Conservation (phyloP, 2,888 invertebrate genomes). For the Patella depressa region DNA sequence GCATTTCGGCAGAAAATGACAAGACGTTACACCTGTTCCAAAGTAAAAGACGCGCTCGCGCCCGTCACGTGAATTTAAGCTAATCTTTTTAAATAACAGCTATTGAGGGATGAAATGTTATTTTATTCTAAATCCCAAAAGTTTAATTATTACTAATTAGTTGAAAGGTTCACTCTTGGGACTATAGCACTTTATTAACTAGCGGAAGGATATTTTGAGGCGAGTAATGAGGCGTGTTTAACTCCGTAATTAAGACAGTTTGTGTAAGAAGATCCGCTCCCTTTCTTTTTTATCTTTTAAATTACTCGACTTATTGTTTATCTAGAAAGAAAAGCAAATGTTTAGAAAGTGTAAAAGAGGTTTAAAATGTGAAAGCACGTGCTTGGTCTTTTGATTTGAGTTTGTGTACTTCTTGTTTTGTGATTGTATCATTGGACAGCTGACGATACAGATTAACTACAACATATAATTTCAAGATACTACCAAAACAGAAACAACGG, state of each 20-base stretch:
- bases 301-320: slow-evolving; percentile 2
- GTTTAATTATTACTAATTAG: slow-evolving; percentile 11
- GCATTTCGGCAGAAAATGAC: neutral
- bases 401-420: too few relatives aligned
- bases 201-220: slow-evolving; percentile 7
- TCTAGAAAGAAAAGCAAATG: neutral
- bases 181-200: neutral
- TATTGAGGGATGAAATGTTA: neutral
- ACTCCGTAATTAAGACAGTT: slow-evolving; percentile 5
- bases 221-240: slow-evolving; percentile 9
- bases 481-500: too few relatives aligned
- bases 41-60: neutral
- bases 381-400: neutral
- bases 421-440: too few relatives aligned
- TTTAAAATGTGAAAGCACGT: slow-evolving; percentile 5
- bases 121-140: neutral
- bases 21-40: neutral
- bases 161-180: neutral
- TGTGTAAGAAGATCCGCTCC: neutral
- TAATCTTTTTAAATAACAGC: slow-evolving; percentile 6
- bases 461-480: too few relatives aligned
- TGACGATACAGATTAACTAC: too few relatives aligned
- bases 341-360: slow-evolving; percentile 7
- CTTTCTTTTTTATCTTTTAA: slow-evolving; percentile 9
- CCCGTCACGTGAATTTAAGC: slow-evolving; percentile 5